phyloP scores from a whole-genome alignment of 2,888 invertebrate species.

The Leptura quadrifasciata region DNA sequence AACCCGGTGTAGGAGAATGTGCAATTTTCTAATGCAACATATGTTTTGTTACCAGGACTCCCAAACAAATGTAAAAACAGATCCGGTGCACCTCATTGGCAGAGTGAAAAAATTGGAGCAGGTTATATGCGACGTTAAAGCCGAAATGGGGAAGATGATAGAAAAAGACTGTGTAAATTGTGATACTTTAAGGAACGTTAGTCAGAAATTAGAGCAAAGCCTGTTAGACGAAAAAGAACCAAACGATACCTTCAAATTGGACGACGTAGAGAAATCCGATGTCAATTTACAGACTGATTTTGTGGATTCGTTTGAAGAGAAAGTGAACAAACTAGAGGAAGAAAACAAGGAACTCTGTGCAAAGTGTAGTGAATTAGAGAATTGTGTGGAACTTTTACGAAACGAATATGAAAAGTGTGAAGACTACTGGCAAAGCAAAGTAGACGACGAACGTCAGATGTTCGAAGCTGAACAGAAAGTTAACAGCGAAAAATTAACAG shows the following conservation, averaged over 20 bases:
- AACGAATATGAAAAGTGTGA: constrained; percentile 90
- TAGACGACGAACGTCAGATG: constrained; percentile 85
- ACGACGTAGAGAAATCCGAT: constrained; percentile 49
- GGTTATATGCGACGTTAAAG: constrained; percentile 72
- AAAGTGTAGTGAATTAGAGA: constrained; percentile 82
- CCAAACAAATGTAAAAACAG: constrained; percentile 50
- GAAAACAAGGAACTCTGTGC: constrained; percentile 72
- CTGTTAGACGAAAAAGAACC: constrained; percentile 39
- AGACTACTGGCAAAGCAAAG: constrained; percentile 89
- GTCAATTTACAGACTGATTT: constrained; percentile 61
- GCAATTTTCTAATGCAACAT: constrained; percentile 9
- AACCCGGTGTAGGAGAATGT: constrained; percentile 15
- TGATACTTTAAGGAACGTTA: constrained; percentile 64
- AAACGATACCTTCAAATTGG: constrained; percentile 36
- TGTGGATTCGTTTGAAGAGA: constrained; percentile 58
- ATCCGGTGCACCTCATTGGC: constrained; percentile 69
- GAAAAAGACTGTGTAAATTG: constrained; percentile 61
- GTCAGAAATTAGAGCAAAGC: constrained; percentile 57
- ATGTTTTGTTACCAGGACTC: constrained; percentile 52
- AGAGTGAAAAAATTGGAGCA: constrained; percentile 75
- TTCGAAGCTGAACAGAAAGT: constrained; percentile 86
- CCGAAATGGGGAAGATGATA: constrained; percentile 65
- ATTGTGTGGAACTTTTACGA: constrained; percentile 83
- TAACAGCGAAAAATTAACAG: constrained; percentile 85
- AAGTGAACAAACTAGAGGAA: constrained; percentile 59